These are phyloP conservation scores for Holacanthella duospinosa DNA, from an alignment of 2,888 invertebrate genomes.

Conservation along the genomic window DNA sequence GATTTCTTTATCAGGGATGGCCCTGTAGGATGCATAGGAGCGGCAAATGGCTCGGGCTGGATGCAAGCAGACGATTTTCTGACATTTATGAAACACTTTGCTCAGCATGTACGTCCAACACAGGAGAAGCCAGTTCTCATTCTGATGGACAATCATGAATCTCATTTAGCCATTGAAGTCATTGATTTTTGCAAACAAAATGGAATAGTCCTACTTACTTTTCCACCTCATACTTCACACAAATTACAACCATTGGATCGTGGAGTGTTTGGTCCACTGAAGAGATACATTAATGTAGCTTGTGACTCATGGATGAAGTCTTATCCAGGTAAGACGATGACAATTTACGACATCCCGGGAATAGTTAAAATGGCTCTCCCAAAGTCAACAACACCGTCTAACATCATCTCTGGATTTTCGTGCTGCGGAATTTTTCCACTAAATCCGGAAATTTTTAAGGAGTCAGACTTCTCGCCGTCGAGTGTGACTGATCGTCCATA, in stretches of 20 bases:
- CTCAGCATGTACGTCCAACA: conserved; percentile 22
- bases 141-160: conserved; percentile 41
- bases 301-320: conserved; percentile 38
- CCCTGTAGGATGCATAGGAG: conserved; percentile 40
- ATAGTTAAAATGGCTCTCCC: conserved; percentile 28
- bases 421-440: conserved; percentile 30
- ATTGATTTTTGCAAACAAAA: conserved; percentile 34
- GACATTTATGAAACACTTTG: conserved; percentile 36
- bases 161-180: conserved; percentile 29
- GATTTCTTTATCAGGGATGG: conserved; percentile 39
- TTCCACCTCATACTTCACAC: conserved; percentile 38
- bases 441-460: conserved; percentile 30
- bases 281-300: conserved; percentile 18
- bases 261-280: conserved; percentile 32
- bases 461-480: conserved; percentile 28
- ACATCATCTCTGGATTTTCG: conserved; percentile 30
- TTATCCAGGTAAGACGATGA: conserved; percentile 38
- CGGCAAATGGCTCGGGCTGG: conserved; percentile 38
- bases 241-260: conserved; percentile 35
- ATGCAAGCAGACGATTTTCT: conserved; percentile 37
- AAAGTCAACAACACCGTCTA: conserved; percentile 22
- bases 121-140: conserved; percentile 27
- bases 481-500: conserved; percentile 23
- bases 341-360: conserved; percentile 39
- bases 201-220: conserved; percentile 35